phyloP scores from a whole-genome alignment of 2,113 vertebrate species.

The Clupea harengus region DNA sequence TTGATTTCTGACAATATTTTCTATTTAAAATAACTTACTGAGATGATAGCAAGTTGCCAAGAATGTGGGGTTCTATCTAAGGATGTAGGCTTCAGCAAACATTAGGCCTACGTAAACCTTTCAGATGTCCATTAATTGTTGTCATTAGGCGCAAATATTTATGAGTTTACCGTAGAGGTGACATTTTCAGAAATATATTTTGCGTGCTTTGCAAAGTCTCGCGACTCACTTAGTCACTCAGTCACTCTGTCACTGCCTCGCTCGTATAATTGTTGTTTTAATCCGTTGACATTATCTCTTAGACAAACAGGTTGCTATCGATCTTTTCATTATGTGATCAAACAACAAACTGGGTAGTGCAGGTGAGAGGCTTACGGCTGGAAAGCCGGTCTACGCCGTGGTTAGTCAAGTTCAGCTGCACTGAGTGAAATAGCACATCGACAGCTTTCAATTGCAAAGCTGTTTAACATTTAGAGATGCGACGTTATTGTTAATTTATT shows the following conservation, averaged over 20 bases:
- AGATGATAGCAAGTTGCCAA: not conserved
- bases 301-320: conserved; percentile 80
- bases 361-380: conserved; percentile 69
- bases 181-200: conserved; percentile 6
- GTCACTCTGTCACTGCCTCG: conserved; percentile 50
- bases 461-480: not conserved
- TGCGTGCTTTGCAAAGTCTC: not conserved
- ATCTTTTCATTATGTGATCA: conserved; percentile 82
- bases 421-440: not conserved
- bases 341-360: conserved; percentile 62
- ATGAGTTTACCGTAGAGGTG: not conserved
- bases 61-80: not conserved
- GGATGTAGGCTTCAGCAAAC: not conserved
- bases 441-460: not conserved
- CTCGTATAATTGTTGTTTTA: conserved; percentile 66
- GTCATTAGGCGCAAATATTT: not conserved
- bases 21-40: not conserved
- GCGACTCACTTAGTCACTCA: conserved; percentile 19
- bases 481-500: not conserved
- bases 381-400: conserved; percentile 29
- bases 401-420: conserved; percentile 33
- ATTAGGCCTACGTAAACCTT: not conserved
- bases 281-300: conserved; percentile 81
- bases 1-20: not conserved
- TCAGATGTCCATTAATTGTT: not conserved